Conservation (phyloP, 1,140 invertebrate species). For the Drosophila pruinosa region DNA sequence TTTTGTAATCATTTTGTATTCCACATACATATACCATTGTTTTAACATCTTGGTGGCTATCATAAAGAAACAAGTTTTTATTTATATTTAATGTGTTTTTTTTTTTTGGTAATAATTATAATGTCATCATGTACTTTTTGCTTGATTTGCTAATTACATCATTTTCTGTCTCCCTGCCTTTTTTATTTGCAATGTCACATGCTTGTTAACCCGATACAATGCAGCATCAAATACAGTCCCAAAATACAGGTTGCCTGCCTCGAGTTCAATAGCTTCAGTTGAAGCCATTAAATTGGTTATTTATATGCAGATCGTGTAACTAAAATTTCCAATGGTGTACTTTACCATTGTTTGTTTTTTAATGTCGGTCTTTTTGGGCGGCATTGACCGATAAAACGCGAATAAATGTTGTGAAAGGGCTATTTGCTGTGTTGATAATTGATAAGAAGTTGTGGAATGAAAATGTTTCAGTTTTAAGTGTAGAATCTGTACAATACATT, state of each 20-base stretch:
- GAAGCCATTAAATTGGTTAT: constrained; percentile 25
- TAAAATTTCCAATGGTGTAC: constrained; percentile 4
- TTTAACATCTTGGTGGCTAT: not conserved
- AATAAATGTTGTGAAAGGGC: constrained; percentile 34
- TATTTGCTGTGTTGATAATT: not conserved
- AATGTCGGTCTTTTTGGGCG: constrained; percentile 23
- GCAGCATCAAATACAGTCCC: not conserved
- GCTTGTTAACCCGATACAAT: not conserved
- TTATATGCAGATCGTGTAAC: constrained; percentile 45
- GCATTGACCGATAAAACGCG: constrained; percentile 61
- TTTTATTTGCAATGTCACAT: not conserved
- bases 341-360: constrained; percentile 8
- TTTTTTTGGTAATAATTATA: not conserved
- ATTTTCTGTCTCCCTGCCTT: not conserved
- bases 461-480: not conserved
- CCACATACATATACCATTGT: not conserved
- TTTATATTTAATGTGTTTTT: not conserved
- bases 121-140: not conserved
- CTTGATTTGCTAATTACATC: not conserved
- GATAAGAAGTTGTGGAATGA: not conserved
- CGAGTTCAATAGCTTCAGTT: constrained; percentile 56
- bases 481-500: no score
- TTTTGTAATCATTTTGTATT: constrained; percentile 42
- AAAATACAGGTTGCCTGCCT: not conserved
- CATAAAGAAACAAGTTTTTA: not conserved